Evolutionary conservation across 2,113 vertebrate genomes (phyloP).

Genomic region (Elaphurus davidianus): DNA sequence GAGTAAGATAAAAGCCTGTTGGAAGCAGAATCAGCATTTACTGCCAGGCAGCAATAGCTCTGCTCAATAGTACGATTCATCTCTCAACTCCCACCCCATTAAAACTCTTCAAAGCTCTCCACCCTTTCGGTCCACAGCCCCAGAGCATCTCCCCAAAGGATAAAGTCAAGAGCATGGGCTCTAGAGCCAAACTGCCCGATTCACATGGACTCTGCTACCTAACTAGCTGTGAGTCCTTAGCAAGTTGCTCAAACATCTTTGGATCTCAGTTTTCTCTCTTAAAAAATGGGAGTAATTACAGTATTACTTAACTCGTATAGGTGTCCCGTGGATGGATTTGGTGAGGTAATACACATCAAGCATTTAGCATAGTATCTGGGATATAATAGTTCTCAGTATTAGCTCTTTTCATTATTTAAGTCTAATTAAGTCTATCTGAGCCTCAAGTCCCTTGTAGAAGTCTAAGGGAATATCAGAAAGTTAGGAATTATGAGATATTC

Average conservation of each 20-base stretch:
- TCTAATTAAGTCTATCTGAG: not conserved
- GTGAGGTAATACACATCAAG: not conserved
- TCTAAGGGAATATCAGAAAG: not conserved
- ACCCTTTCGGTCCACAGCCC: not conserved
- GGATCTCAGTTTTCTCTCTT: not conserved
- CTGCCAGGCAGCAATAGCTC: not conserved
- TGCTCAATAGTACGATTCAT: not conserved
- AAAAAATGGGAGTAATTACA: not conserved
- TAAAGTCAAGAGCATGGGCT: not conserved
- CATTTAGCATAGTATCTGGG: not conserved
- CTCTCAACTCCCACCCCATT: not conserved
- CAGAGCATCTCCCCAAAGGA: not conserved
- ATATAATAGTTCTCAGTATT: not conserved
- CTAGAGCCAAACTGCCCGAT: not conserved
- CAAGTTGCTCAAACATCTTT: not conserved
- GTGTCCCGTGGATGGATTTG: not conserved
- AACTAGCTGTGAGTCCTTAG: not conserved
- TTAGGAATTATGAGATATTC: not conserved
- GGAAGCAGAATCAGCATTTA: not conserved
- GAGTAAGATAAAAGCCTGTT: not conserved
- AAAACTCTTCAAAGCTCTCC: not conserved
- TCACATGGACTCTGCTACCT: not conserved
- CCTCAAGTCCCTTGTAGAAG: not conserved
- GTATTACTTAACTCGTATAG: not conserved
- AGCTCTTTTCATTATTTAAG: not conserved